Conservation (phyloP, 1,140 invertebrate genomes). For the Acromyrmex echinatior region DNA sequence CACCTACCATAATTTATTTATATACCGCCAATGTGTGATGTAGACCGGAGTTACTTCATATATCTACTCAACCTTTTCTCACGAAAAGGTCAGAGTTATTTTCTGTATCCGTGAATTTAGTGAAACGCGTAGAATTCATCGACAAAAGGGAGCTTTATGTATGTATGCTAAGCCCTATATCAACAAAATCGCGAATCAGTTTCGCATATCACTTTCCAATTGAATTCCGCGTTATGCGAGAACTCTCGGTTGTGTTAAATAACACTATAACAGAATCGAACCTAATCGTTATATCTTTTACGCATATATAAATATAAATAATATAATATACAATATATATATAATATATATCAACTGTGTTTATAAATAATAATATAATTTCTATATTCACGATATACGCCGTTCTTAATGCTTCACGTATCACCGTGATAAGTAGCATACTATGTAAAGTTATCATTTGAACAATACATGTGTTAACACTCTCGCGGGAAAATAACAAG, state of each 20-base stretch:
- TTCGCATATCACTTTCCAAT: constrained; percentile 32
- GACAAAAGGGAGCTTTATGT: not conserved
- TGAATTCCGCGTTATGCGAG: constrained; percentile 3
- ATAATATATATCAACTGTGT: constrained; percentile 41
- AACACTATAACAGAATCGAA: constrained; percentile 48
- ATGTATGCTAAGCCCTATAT: not conserved
- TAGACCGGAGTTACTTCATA: constrained; percentile 35
- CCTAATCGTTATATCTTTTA: constrained; percentile 31
- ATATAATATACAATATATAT: constrained; percentile 50
- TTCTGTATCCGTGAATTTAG: constrained; percentile 49
- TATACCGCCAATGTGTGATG: constrained; percentile 36
- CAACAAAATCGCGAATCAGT: constrained; percentile 42
- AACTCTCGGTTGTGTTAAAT: not conserved
- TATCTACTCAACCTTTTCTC: constrained; percentile 42
- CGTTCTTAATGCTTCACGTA: not conserved
- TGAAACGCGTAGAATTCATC: constrained; percentile 48
- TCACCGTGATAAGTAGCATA: constrained; percentile 44
- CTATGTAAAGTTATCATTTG: constrained; percentile 24
- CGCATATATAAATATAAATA: constrained; percentile 41
- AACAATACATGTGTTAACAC: constrained; percentile 48
- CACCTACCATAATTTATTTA: constrained; percentile 54
- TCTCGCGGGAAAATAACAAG: constrained; percentile 40
- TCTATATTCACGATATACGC: constrained; percentile 48
- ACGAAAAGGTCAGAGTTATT: constrained; percentile 58
- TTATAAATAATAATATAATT: constrained; percentile 59